Percentiles rank a stretch among this genome's conserved stretches.
These are phyloP conservation scores for Spermophilus dauricus DNA, from an alignment of 2,113 vertebrate genomes.

Conservation along the genomic window DNA sequence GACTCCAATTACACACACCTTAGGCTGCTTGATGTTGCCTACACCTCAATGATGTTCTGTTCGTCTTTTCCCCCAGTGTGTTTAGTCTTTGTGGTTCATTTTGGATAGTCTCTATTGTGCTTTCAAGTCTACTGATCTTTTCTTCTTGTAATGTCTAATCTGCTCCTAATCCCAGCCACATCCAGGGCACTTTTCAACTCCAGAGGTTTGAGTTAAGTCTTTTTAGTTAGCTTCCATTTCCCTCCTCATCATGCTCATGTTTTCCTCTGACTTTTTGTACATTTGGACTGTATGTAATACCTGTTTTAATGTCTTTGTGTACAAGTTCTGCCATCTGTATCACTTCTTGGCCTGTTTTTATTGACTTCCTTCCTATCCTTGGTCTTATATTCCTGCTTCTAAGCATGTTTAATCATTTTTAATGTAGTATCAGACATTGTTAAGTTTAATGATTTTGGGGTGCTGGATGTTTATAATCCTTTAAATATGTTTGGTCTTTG, in stretches of 20 bases:
- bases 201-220: constrained; percentile 8
- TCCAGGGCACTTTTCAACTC: not conserved
- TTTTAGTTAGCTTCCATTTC: not conserved
- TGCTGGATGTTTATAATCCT: not conserved
- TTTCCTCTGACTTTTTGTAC: constrained; percentile 23
- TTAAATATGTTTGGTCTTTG: constrained; percentile 10
- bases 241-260: not conserved
- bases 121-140: constrained; percentile 16
- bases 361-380: constrained; percentile 3
- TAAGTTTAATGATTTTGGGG: not conserved
- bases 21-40: not conserved
- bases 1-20: not conserved
- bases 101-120: not conserved
- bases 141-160: not conserved
- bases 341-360: not conserved
- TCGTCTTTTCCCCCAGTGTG: not conserved
- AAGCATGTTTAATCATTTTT: not conserved
- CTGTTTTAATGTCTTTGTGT: not conserved
- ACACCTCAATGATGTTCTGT: not conserved
- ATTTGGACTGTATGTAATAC: not conserved
- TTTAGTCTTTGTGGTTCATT: constrained; percentile 24
- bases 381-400: constrained; percentile 1
- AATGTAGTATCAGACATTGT: not conserved
- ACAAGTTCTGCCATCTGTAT: not conserved
- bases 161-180: not conserved